A percentile compares a stretch with the other conserved stretches of the same genome.
phyloP scores from a whole-genome alignment of 92 coral and sea anemone genomes.

The Ricordea florida region DNA sequence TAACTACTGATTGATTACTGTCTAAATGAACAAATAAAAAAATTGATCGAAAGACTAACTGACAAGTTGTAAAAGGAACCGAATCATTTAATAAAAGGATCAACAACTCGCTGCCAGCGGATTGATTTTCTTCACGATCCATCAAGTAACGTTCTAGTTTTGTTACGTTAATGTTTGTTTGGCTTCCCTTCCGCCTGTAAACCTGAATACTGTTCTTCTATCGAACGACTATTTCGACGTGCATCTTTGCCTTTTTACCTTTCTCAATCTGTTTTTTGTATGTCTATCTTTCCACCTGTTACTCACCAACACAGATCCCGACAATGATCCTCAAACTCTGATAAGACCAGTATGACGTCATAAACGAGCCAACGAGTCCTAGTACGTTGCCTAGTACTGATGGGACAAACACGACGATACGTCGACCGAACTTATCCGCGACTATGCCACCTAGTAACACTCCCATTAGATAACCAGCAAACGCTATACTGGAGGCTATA shows the following conservation, averaged over 20 bases:
- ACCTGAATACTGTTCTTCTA: too few species aligned
- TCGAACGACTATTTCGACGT: too few species aligned
- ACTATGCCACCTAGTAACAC: conserved; percentile 57
- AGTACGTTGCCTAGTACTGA: conserved; percentile 35
- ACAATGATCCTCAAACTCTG: conserved; percentile 18
- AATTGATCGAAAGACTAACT: too few species aligned
- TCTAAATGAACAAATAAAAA: too few species aligned
- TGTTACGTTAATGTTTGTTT: too few species aligned
- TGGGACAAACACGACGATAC: conserved; percentile 26
- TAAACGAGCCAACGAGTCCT: conserved; percentile 46
- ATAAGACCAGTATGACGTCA: conserved; percentile 23
- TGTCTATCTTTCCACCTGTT: not conserved
- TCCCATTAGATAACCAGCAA: conserved; percentile 53
- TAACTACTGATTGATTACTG: too few species aligned
- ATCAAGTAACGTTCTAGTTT: too few species aligned
- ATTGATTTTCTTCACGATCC: too few species aligned
- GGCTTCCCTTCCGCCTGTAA: too few species aligned
- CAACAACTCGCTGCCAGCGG: too few species aligned
- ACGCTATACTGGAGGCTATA: conserved; percentile 59
- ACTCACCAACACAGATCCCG: conserved; percentile 50
- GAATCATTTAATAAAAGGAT: too few species aligned
- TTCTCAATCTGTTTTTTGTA: not conserved
- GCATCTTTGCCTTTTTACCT: not conserved
- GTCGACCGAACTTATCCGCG: conserved; percentile 71
- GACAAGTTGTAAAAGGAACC: too few species aligned